Evolutionary conservation across 1,140 invertebrate genomes (phyloP), one percentile per base, ranked within the genome.

Genomic region (Drosophila gunungcola): DNA sequence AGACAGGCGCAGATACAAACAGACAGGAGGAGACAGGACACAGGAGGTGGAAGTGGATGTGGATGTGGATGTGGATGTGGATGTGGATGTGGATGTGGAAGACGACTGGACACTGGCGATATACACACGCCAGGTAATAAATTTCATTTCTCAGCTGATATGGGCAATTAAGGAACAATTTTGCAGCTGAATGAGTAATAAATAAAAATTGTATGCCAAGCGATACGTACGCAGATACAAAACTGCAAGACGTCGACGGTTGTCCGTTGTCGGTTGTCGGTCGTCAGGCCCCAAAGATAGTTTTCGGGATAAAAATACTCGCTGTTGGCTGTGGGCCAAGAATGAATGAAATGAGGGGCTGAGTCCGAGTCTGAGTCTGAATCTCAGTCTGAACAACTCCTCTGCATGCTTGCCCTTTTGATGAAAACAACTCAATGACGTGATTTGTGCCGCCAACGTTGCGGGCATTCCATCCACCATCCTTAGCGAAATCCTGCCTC

Each of bases 131-230:
- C 89, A 91, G 89, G 89, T 91, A 91, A 91, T 91, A 91, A 91
- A 91, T 91, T 91, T 91, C 89, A 91, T 91, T 91, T 91, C 89
- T 91, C 78, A 89, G 84, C 84, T 91, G 89, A 91, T 91, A 91
- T 91, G 89, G 89, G 89, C 89, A 91, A 91, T 91, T 91, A 91
- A 91, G 89, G 89, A 91, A 91, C 89, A 91, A 91, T 91, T 91
- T 91, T 91, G 89, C 89, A 91, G 89, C 81, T 91, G 89, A 91
- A 91, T 91, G 89, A 91, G 90, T 91, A 91, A 91, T 91, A 91
- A 91, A 91, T 91, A 91, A 86, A 86, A 86, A 86, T 86, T 86
- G 83, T 90, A 91, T 91, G 83, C 88, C 78, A 80, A 80, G 61
- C 82, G 82, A 83, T 56, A 72, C 80, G 70, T 82, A 91, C 77